phyloP scores from a whole-genome alignment of 2,113 vertebrate genomes.

The Triplophysa rosa region DNA sequence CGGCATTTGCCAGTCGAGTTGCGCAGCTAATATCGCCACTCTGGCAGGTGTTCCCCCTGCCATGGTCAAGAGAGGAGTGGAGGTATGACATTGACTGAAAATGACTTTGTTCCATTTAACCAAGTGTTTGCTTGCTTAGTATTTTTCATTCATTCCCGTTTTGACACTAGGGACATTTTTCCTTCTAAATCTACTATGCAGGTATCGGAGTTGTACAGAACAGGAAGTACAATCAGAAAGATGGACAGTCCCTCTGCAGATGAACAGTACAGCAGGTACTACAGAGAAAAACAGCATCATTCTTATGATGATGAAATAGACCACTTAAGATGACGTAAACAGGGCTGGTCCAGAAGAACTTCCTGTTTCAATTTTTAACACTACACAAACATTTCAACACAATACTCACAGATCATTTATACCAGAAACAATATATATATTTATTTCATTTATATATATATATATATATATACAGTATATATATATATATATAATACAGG shows the following conservation, averaged over 20 bases:
- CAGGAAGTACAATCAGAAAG: slow-evolving; percentile 78
- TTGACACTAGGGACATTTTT: neutral
- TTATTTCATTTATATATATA: no score
- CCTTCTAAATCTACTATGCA: slow-evolving; percentile 49
- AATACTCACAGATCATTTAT: no score
- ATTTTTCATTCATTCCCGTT: neutral
- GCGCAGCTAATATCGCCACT: slow-evolving; percentile 89
- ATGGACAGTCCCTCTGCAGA: slow-evolving; percentile 61
- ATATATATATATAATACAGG: no score
- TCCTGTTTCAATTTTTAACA: no score
- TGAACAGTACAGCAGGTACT: slow-evolving; percentile 66
- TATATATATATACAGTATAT: no score
- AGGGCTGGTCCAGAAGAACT: no score
- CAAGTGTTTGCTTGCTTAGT: neutral
- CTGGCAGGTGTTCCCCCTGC: slow-evolving; percentile 84
- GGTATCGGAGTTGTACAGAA: slow-evolving; percentile 84
- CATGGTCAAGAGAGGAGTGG: slow-evolving; percentile 83
- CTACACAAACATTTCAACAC: no score
- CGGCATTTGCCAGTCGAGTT: slow-evolving; percentile 85
- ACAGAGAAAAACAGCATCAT: neutral
- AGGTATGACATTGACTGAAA: slow-evolving; percentile 70
- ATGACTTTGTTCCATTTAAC: neutral
- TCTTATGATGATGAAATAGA: no score
- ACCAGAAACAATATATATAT: no score
- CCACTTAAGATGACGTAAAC: no score